Conservation (phyloP, 2,113 vertebrate species). For the Stictonetta naevosa region DNA sequence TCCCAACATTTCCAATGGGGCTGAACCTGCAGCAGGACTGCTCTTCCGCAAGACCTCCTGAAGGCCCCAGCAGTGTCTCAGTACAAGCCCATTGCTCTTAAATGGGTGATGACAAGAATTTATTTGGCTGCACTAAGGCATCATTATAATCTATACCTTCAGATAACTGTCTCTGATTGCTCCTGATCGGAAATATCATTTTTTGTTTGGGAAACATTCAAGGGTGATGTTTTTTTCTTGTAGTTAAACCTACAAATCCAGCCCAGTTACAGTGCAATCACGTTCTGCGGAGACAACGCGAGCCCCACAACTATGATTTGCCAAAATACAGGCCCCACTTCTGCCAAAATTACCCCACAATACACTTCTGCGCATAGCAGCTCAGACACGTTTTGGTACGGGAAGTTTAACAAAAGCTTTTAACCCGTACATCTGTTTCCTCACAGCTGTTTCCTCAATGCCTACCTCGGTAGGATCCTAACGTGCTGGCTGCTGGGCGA, state of each 20-base stretch:
- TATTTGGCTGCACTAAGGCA: not conserved
- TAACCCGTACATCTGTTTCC: conserved; percentile 17
- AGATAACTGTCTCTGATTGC: not conserved
- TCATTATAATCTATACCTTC: not conserved
- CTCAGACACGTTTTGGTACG: not conserved
- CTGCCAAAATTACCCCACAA: not conserved
- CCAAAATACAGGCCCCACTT: fast-evolving
- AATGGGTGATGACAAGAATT: not conserved
- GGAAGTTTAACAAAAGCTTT: conserved; percentile 32
- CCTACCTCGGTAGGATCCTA: not conserved
- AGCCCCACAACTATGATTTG: not conserved
- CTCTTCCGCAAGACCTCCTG: not conserved
- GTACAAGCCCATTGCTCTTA: not conserved
- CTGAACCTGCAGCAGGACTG: not conserved
- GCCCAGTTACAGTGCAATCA: not conserved
- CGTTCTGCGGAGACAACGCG: fast-evolving
- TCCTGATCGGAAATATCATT: not conserved
- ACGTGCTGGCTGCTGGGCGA: not conserved
- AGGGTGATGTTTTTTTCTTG: not conserved
- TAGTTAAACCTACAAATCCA: not conserved
- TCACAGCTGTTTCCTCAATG: not conserved
- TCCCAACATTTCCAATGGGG: not conserved
- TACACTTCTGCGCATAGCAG: not conserved
- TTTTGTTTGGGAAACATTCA: not conserved
- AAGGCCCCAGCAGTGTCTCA: not conserved